Evolutionary conservation across 2,888 invertebrate species (phyloP).

Genomic region (Tyria jacobaeae): DNA sequence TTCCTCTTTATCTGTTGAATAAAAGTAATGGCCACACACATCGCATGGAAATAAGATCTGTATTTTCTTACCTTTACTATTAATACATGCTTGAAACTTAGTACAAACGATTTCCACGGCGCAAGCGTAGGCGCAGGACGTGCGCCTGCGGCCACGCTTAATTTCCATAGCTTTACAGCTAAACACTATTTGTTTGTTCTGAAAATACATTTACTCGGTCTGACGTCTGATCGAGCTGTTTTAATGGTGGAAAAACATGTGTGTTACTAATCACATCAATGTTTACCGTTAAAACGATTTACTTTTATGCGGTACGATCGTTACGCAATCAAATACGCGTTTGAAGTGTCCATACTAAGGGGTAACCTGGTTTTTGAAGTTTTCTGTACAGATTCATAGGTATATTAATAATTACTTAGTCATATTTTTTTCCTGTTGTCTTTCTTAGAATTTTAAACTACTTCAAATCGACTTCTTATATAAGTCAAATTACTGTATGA

Average conservation of each 20-base stretch:
- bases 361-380: conserved; percentile 2
- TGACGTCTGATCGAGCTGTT: conserved; percentile 73
- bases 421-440: neutral
- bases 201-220: conserved; percentile 77
- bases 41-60: conserved; percentile 44
- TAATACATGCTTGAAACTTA: conserved; percentile 63
- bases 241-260: conserved; percentile 74
- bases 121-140: conserved; percentile 54
- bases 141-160: conserved; percentile 50
- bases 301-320: conserved; percentile 52
- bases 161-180: conserved; percentile 56
- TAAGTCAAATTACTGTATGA: neutral
- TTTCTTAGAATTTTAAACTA: neutral
- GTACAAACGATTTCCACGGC: conserved; percentile 76
- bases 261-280: conserved; percentile 50
- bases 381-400: neutral
- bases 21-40: conserved; percentile 63
- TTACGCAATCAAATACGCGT: conserved; percentile 38
- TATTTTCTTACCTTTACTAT: conserved; percentile 62
- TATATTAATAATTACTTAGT: neutral
- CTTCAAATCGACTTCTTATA: neutral
- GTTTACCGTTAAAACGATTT: conserved; percentile 52
- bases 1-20: conserved; percentile 41
- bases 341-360: conserved; percentile 38
- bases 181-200: conserved; percentile 70